These are phyloP conservation scores for Drosophila differens DNA, from an alignment of 2,888 invertebrate species.

Conservation along the genomic window DNA sequence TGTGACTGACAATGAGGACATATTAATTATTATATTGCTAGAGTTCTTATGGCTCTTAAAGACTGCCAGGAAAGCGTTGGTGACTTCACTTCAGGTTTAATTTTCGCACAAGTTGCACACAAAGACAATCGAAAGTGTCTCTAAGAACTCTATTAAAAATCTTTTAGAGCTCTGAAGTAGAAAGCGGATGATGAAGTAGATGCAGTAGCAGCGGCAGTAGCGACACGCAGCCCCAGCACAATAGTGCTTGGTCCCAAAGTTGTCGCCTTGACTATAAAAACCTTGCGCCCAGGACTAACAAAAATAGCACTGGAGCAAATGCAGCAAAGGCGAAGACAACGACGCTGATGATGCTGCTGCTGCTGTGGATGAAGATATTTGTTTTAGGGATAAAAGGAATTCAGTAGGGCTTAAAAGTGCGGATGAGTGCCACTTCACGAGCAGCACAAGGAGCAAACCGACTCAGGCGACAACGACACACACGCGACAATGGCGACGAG, in stretches of 20 bases:
- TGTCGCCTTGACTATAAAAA: constrained; percentile 63
- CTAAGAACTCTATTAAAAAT: constrained; percentile 83
- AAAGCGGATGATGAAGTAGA: constrained; percentile 65
- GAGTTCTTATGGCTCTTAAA: constrained; percentile 9
- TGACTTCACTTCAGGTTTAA: constrained; percentile 72
- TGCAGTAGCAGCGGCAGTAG: constrained; percentile 24
- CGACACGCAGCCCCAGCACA: constrained; percentile 26
- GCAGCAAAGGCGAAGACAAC: constrained; percentile 34
- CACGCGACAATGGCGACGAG: constrained; percentile 49
- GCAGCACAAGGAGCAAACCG: constrained; percentile 66
- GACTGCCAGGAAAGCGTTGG: constrained; percentile 16
- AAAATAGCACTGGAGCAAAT: constrained; percentile 25
- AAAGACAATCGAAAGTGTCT: constrained; percentile 84
- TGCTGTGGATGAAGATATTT: constrained; percentile 82
- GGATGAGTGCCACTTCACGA: constrained; percentile 82
- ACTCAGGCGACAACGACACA: constrained; percentile 34
- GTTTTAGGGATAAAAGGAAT: constrained; percentile 84
- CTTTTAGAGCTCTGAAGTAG: constrained; percentile 74
- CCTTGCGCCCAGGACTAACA: constrained; percentile 54
- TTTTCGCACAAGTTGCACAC: constrained; percentile 76
- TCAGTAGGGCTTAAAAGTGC: constrained; percentile 83
- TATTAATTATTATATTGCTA: constrained; percentile 10
- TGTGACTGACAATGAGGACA: not conserved
- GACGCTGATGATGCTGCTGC: constrained; percentile 38
- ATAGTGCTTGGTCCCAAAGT: constrained; percentile 56